Evolutionary conservation across 2,888 invertebrate species (phyloP), one percentile per base, ranked within the genome.

Genomic region (Chirona hameri): DNA sequence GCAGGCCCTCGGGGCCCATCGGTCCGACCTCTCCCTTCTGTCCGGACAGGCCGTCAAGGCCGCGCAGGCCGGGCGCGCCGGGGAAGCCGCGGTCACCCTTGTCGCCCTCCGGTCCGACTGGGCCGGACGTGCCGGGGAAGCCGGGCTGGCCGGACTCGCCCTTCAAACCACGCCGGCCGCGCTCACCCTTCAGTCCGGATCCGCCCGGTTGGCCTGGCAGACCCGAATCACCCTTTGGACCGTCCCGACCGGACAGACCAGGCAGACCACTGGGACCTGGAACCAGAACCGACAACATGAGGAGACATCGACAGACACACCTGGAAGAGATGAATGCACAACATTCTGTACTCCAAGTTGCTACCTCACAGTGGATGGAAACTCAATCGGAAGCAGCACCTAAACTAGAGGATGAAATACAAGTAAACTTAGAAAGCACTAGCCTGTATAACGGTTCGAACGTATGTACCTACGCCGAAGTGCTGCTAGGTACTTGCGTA

Each of bases 161-260:
- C 81, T 90, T 87, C 48, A 92, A 91, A 84, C 96, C 97, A 86
- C 94, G 0, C 94, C 94, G 83, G 96, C n/a, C 97, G 85, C 94
- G 91, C 1, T 90, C 91, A 79, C 96, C 96, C 24, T 94, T 92
- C 29, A 93, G 82, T 82, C 89, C 86, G 24, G 80, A 81, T 0
- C 14, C 27, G 82, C 95, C 96, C 15, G 87, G 87, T 46, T 86
- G 83, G 31, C 89, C 89, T 46, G 86, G 86, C 52, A 87, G 87
- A 81, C 89, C 89, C 84, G 90, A 89, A 18, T 95, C 94, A 76
- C 96, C 95, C 87, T 92, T 81, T 3, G 27, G n/a, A 0, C 92
- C 85, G 81, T 80, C 84, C 55, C 85, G 60, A 81, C 95, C 87
- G 15, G 95, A 96, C 18, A 90, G 90, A 18, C 84, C 86, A 0